Evolutionary conservation across 2,797 vertebrate species (phyloP).

Genomic region (Amazona finschi): DNA sequence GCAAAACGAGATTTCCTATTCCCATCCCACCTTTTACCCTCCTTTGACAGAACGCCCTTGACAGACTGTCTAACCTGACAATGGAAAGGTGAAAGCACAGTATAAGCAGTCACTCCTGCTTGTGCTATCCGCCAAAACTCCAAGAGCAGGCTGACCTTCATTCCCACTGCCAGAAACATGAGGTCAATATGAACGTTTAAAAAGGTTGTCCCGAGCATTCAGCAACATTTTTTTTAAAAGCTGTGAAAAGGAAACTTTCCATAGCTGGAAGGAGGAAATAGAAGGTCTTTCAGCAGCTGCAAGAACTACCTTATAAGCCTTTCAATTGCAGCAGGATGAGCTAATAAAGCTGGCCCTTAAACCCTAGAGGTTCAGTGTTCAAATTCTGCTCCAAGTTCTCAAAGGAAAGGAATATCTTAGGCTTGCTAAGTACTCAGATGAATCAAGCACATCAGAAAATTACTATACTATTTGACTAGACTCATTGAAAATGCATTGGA

Average conservation of each 20-base stretch:
- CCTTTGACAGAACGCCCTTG: constrained; percentile 15
- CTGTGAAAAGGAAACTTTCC: constrained; percentile 3
- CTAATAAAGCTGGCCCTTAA: constrained; percentile 9
- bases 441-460: not conserved
- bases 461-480: not conserved
- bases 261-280: not conserved
- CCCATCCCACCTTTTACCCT: constrained; percentile 21
- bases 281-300: constrained; percentile 21
- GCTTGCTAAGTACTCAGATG: not conserved
- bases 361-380: not conserved
- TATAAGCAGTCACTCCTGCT: constrained; percentile 15
- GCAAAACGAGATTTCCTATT: constrained; percentile 51
- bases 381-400: not conserved
- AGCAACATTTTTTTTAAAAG: not conserved
- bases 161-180: constrained; percentile 7
- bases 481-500: rapidly evolving
- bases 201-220: not conserved
- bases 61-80: constrained; percentile 6
- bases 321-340: constrained; percentile 35
- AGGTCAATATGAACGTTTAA: constrained; percentile 1
- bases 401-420: not conserved
- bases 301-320: constrained; percentile 34
- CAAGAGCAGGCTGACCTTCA: constrained; percentile 21
- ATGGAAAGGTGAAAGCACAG: constrained; percentile 31
- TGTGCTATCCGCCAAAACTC: not conserved